These are phyloP conservation scores for Autographa pulchrina DNA, from an alignment of 2,888 invertebrate genomes.

Conservation along the genomic window DNA sequence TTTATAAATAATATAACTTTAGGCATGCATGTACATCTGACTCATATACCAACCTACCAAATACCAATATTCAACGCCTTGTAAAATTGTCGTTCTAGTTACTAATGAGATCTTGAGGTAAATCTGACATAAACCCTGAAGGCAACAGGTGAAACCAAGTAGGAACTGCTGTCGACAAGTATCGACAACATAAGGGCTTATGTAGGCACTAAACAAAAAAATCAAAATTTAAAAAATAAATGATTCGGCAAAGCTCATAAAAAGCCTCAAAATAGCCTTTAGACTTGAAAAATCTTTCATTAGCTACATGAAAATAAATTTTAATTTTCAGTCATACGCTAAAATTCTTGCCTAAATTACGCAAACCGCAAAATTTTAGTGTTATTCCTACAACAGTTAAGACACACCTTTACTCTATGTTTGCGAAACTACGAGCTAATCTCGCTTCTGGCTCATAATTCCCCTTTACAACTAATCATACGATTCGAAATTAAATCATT, in stretches of 20 bases:
- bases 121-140: constrained; percentile 43
- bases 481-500: constrained; percentile 53
- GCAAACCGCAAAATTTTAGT: neutral
- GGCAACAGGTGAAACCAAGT: constrained; percentile 13
- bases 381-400: neutral
- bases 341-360: neutral
- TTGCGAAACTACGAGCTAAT: constrained; percentile 11
- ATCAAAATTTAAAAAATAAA: too few species aligned
- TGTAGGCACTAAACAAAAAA: constrained; percentile 12
- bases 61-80: constrained; percentile 24
- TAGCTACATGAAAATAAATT: too few species aligned
- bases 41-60: constrained; percentile 8
- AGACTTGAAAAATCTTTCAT: too few species aligned
- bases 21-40: too few species aligned
- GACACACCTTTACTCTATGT: neutral
- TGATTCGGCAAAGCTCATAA: too few species aligned
- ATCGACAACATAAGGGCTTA: constrained; percentile 38
- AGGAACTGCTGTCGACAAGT: constrained; percentile 3
- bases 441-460: constrained; percentile 30
- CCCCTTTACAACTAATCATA: constrained; percentile 41
- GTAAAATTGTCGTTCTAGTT: constrained; percentile 27
- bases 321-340: too few species aligned
- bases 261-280: too few species aligned
- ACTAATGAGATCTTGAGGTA: constrained; percentile 45
- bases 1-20: too few species aligned